Base-by-base conservation (phyloP, 2,888 invertebrate genomes). In the Tetragnatha montana region DNA sequence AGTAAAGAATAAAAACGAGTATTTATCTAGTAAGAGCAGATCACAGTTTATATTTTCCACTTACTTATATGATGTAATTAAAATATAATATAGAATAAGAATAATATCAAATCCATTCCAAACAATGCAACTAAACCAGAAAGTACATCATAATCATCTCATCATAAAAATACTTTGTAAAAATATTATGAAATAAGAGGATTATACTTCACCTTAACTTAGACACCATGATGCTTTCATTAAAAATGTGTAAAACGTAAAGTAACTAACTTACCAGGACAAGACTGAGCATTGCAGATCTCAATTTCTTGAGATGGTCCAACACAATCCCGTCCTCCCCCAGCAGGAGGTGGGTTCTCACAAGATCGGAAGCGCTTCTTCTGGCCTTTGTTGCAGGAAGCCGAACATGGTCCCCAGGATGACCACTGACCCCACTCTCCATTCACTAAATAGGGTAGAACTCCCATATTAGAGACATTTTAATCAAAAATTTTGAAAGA, bases 341-440 rank as follows among this genome's bases (percentile, higher is more conserved):
- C 93, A 68, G 92, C 94, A 93, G 93, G 94, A 89, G 92, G 92
- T 4, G 94, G 94, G 84, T 93, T 93, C 60, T 93, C 93, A 92
- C 95, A 95, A 10, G 93, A 93, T 0, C 95, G 93, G 0, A 93
- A 93, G 68, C 95, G 93, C 60, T 94, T 93, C 92, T 94, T 94
- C 10, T 94, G 93, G n/a, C 95, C 95, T 14, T 92, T 92, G 7
- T 94, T 95, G 93, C 95, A 95, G 1, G 94, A 92, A 1, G 93
- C 93, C 71, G 95, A 95, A 91, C 95, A 96, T 10, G 93, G 91
- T 8, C 94, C 94, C 95, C 95, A 96, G 0, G 92, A 92, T 3
- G 95, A 94, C 95, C 95, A 95, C 0, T 92, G 86, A 0, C 94
- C 94, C 95, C 95, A 93, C 35, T 92, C 92, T 21, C 94, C 94